Evolutionary conservation across 2,797 vertebrate genomes (phyloP), one percentile per base, ranked within the genome.

Genomic region (Heliangelus exortis): DNA sequence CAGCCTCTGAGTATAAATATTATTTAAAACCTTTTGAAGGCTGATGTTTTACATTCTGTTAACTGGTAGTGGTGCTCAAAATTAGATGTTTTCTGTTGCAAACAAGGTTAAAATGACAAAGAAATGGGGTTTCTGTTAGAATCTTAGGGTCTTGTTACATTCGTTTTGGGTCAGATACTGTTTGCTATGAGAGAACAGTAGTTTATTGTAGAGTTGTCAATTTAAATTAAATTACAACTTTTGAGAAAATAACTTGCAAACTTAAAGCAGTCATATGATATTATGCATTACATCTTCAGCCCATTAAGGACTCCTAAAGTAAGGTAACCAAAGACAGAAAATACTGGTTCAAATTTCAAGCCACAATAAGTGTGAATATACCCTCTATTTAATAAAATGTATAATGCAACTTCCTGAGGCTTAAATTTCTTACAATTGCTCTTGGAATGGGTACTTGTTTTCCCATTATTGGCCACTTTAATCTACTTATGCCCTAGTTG

Each of bases 331-430:
- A 98, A 98, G 98, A 98, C 97, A 98, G 98, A 99, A 99, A 99
- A 99, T 98, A 99, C 97, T 98, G 98, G 98, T 98, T 99, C 97
- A 97, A 96, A 98, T 99, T 99, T 99, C 99, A 98, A 98, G 96
- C 98, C 98, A 98, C 97, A 98, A 90, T 98, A 98, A 98, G 98
- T 98, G 98, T 98, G 99, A 99, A 99, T 99, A 99, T 98, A 98
- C 98, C 97, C 98, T 98, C 99, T 99, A 99, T 99, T 99, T 98
- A 99, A 99, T 99, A 98, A 99, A 98, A 98, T 97, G 98, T 98
- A 98, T 99, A 99, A 99, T 98, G 98, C 97, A 98, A 98, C 98
- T 99, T 98, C 98, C 98, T 98, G 98, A 98, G 98, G 98, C 98
- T 98, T 98, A 98, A 98, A 98, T 99, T 98, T 99, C 99, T 98